Evolutionary conservation across 2,888 invertebrate genomes (phyloP).

Genomic region (Leucophenga maculata): DNA sequence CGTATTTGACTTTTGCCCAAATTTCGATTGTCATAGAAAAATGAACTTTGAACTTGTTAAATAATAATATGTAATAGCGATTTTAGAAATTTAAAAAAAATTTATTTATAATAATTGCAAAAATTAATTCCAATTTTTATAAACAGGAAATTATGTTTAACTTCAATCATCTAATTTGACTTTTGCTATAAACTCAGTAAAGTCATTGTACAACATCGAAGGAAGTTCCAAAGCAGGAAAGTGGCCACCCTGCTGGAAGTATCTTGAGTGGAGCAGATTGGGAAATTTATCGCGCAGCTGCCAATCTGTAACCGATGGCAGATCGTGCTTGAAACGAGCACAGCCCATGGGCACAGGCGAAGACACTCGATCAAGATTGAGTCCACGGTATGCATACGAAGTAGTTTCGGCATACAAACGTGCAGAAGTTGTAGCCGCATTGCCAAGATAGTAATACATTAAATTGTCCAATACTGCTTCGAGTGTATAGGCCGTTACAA

Average conservation of each 20-base stretch:
- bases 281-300: conserved; percentile 76
- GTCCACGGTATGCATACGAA: conserved; percentile 45
- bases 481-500: conserved; percentile 73
- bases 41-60: too few relatives aligned
- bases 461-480: conserved; percentile 79
- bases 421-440: conserved; percentile 80
- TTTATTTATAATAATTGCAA: too few relatives aligned
- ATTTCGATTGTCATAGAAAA: background rate
- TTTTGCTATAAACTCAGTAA: conserved; percentile 76
- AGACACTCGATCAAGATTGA: conserved; percentile 74
- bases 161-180: conserved; percentile 25
- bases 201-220: conserved; percentile 79
- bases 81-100: too few relatives aligned
- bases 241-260: conserved; percentile 84
- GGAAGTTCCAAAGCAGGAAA: conserved; percentile 90
- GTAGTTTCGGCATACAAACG: conserved; percentile 80
- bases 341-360: conserved; percentile 82
- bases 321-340: conserved; percentile 81
- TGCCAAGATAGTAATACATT: conserved; percentile 85
- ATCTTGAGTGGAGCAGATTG: conserved; percentile 80
- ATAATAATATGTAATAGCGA: background rate
- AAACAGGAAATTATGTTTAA: too few relatives aligned
- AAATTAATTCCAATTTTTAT: too few relatives aligned
- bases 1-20: too few relatives aligned
- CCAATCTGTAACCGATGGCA: conserved; percentile 76